Conservation (phyloP, 2,888 invertebrate species). For the Laothoe populi region DNA sequence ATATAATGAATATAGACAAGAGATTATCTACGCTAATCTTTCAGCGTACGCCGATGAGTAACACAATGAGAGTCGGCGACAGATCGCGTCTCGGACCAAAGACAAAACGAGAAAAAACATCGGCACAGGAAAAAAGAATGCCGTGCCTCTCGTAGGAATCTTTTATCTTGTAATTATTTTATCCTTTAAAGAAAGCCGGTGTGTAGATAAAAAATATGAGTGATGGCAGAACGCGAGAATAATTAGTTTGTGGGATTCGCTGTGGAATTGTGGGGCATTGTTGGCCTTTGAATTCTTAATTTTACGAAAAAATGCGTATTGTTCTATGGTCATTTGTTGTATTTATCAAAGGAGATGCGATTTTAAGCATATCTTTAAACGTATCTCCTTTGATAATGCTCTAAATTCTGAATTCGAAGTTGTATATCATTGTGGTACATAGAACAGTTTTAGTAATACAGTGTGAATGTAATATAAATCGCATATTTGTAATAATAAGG, state of each 20-base stretch:
- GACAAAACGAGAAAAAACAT: conserved; percentile 60
- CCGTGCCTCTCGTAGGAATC: conserved; percentile 56
- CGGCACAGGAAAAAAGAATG: conserved; percentile 49
- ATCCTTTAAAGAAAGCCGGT: conserved; percentile 76
- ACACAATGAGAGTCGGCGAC: conserved; percentile 68
- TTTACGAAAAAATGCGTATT: neutral
- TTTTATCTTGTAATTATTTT: conserved; percentile 85
- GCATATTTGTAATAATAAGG: too few species aligned
- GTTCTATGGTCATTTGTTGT: conserved; percentile 9
- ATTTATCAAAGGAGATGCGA: neutral
- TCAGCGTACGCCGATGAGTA: conserved; percentile 61
- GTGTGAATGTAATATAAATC: too few species aligned
- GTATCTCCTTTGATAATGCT: neutral
- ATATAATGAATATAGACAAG: neutral
- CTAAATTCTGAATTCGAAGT: neutral
- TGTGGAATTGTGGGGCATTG: conserved; percentile 49
- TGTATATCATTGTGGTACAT: neutral
- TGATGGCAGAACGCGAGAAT: conserved; percentile 48
- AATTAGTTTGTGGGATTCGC: conserved; percentile 78
- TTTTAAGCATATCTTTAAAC: neutral
- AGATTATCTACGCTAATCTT: conserved; percentile 47
- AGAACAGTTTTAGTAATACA: too few species aligned
- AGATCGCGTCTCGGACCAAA: conserved; percentile 67
- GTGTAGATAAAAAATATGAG: conserved; percentile 62
- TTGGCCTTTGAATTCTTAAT: conserved; percentile 46